Evolutionary conservation across 2,113 vertebrate genomes (phyloP), one percentile per base, ranked within the genome.

Genomic region (Lipophrys pholis): DNA sequence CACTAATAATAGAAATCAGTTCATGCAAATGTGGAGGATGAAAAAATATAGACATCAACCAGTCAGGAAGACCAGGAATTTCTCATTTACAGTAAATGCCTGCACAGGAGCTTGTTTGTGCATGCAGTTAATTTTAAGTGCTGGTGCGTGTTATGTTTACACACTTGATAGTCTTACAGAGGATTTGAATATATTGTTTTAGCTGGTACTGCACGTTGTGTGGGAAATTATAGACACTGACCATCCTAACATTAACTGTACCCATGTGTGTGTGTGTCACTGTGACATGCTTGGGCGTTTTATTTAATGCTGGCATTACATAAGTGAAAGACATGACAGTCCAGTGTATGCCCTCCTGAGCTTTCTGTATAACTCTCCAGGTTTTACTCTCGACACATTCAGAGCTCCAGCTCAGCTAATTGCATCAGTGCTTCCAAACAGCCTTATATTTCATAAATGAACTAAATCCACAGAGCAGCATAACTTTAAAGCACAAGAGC

Each of bases 261-360:
- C 39, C 8, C 30, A 3, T 6, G 5, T 51, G 53, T 38, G 40
- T 30, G 21, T 14, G 8, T 2, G 0, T 43, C 39, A 62, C 30
- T 48, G 9, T 52, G 16, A 61, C 46, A 70, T 15, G 30, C 30
- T 46, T 30, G 4, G 17, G 9, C 7, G 11, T 60, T 41, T 7
- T 40, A 56, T 38, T 52, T 5, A 35, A 50, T 41, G 38, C 8
- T 60, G 17, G 8, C 40, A 42, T 76, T 57, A 42, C 52, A 54
- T 73, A 73, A 85, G 7, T n/a, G 11, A 55, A 51, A 39, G 30
- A 36, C 14, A 59, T 5, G 2, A 16, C 8, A 48, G 30, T 70
- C 8, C 5, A 40, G 42, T 55, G 46, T 30, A 38, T 46, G 4
- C 21, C 46, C 46, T 60, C 11, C 38, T 2, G 21, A 30, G 70